phyloP scores from a whole-genome alignment of 2,888 invertebrate genomes.

The Trissonchulus sp. region DNA sequence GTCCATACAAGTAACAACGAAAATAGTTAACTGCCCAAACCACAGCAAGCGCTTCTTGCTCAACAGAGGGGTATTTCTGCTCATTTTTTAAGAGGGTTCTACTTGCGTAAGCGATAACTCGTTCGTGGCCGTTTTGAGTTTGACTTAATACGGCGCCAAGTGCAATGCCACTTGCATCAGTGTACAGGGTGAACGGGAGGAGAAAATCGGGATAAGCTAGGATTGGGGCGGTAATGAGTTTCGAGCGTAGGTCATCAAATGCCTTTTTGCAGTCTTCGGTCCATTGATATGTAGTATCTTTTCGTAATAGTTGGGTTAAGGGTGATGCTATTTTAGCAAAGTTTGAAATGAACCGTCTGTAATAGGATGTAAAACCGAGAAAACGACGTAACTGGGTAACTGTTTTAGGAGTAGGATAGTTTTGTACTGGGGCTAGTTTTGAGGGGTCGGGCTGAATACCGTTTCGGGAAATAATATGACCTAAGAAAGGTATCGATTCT shows the following conservation, averaged over 20 bases:
- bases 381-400: constrained; percentile 14
- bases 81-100: background rate
- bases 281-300: constrained; percentile 25
- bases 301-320: background rate
- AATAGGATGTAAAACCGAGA: constrained; percentile 6
- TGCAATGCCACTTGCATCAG: too few relatives aligned
- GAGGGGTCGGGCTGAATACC: too few relatives aligned
- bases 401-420: constrained; percentile 4
- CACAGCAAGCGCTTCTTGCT: background rate
- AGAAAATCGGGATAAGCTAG: too few relatives aligned
- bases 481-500: background rate
- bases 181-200: too few relatives aligned
- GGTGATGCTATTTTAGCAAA: constrained; percentile 16
- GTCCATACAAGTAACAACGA: too few relatives aligned
- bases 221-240: too few relatives aligned
- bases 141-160: constrained; percentile 2
- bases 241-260: constrained; percentile 15
- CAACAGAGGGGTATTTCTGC: background rate
- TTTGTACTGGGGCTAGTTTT: background rate
- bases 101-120: too few relatives aligned
- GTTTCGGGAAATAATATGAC: constrained; percentile 12
- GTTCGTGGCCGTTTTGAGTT: background rate
- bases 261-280: constrained; percentile 17
- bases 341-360: too few relatives aligned
- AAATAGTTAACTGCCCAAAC: too few relatives aligned